A percentile compares a stretch with the other conserved stretches of the same genome.
phyloP scores from a whole-genome alignment of 2,113 vertebrate species.

The Varanus salvator region DNA sequence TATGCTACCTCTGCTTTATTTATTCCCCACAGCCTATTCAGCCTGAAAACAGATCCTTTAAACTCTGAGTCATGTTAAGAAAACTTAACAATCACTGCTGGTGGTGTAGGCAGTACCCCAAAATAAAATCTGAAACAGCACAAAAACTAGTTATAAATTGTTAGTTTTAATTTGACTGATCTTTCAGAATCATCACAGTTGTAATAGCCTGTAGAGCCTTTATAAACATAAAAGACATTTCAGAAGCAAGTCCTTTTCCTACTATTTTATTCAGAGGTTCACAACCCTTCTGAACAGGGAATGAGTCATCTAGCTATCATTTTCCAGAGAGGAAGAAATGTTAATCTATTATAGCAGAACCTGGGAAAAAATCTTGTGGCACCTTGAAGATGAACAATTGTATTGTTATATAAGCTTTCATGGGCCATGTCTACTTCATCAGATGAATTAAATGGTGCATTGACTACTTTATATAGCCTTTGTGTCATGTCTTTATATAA shows the following conservation, averaged over 20 bases:
- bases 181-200: neutral
- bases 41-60: neutral
- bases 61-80: neutral
- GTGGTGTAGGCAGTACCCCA: neutral
- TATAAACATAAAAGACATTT: constrained; percentile 7
- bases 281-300: constrained; percentile 49
- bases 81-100: neutral
- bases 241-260: constrained; percentile 38
- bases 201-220: constrained; percentile 2
- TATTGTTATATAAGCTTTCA: too few relatives aligned
- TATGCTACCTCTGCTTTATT: neutral
- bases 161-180: neutral
- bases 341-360: too few relatives aligned
- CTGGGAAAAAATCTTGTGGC: too few relatives aligned
- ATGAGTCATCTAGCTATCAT: constrained; percentile 42
- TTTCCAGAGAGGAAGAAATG: too few relatives aligned
- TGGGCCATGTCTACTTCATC: too few relatives aligned
- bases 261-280: constrained; percentile 43
- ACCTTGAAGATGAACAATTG: too few relatives aligned
- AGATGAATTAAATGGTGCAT: too few relatives aligned
- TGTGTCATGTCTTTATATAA: too few relatives aligned
- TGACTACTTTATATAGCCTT: too few relatives aligned
- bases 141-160: neutral
- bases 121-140: neutral
- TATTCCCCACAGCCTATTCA: constrained; percentile 22